These are phyloP conservation scores for Salmo trutta DNA, from an alignment of 2,797 vertebrate genomes.

Conservation along the genomic window DNA sequence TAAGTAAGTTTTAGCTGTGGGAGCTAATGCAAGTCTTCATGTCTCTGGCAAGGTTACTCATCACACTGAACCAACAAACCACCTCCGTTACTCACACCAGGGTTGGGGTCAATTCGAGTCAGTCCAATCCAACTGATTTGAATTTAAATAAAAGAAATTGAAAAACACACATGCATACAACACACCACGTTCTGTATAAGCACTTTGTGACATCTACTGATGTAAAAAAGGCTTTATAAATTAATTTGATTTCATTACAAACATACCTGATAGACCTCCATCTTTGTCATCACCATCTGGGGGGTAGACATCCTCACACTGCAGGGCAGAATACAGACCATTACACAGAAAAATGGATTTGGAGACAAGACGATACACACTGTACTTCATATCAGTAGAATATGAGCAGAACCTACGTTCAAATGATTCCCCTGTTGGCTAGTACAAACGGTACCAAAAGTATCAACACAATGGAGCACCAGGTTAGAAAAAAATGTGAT, in stretches of 20 bases:
- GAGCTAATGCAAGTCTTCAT: too few species aligned
- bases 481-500: neutral
- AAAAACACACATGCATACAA: neutral
- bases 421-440: neutral
- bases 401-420: neutral
- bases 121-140: neutral
- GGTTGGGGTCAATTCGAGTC: too few species aligned
- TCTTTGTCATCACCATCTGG: conserved; percentile 58
- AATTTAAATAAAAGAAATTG: neutral
- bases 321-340: conserved; percentile 23
- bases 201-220: too few species aligned
- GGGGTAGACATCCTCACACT: conserved; percentile 58
- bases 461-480: neutral
- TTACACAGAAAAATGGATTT: neutral
- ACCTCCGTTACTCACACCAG: too few species aligned
- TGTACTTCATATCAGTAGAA: neutral
- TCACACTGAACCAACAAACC: too few species aligned
- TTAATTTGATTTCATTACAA: neutral
- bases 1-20: too few species aligned
- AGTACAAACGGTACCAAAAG: neutral
- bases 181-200: neutral
- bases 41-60: too few species aligned
- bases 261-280: conserved; percentile 64
- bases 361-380: neutral
- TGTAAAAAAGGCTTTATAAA: too few species aligned